These are phyloP conservation scores for Ectropis crepuscularia DNA, from an alignment of 2,888 invertebrate genomes.

Conservation along the genomic window DNA sequence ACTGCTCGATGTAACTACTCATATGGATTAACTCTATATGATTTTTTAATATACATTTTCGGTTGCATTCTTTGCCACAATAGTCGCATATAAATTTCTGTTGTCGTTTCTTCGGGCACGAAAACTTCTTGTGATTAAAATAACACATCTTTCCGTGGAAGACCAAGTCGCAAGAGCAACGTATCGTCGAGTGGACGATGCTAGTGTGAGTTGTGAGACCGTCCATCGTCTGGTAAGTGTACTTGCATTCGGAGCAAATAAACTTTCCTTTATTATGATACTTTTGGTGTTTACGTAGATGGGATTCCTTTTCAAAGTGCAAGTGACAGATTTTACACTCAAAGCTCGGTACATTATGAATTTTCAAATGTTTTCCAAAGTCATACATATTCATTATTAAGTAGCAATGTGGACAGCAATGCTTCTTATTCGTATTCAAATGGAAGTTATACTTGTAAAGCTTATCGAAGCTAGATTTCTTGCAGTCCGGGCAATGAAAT, in stretches of 20 bases:
- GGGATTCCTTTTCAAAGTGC: conserved; percentile 41
- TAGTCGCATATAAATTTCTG: conserved; percentile 57
- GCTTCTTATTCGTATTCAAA: conserved; percentile 47
- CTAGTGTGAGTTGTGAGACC: conserved; percentile 49
- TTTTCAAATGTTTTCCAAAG: conserved; percentile 43
- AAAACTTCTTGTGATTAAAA: conserved; percentile 41
- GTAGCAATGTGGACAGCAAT: conserved; percentile 53
- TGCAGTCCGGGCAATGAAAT: conserved; percentile 54
- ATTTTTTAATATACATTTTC: conserved; percentile 50
- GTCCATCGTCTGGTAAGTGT: conserved; percentile 42
- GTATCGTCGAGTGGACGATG: conserved; percentile 44
- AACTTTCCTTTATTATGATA: conserved; percentile 38
- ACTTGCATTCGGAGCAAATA: conserved; percentile 54
- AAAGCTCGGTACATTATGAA: conserved; percentile 43
- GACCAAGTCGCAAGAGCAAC: conserved; percentile 52
- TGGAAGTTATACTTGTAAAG: conserved; percentile 52
- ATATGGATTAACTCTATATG: conserved; percentile 50
- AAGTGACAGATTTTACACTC: conserved; percentile 51
- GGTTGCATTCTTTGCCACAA: conserved; percentile 50
- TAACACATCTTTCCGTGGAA: conserved; percentile 56
- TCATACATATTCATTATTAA: conserved; percentile 43
- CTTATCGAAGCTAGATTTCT: conserved; percentile 34
- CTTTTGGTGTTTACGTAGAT: conserved; percentile 41
- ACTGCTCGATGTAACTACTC: conserved; percentile 46
- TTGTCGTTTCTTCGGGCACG: conserved; percentile 33